These are phyloP conservation scores for Melanocharis versteri DNA, from an alignment of 2,113 vertebrate species.

Conservation along the genomic window DNA sequence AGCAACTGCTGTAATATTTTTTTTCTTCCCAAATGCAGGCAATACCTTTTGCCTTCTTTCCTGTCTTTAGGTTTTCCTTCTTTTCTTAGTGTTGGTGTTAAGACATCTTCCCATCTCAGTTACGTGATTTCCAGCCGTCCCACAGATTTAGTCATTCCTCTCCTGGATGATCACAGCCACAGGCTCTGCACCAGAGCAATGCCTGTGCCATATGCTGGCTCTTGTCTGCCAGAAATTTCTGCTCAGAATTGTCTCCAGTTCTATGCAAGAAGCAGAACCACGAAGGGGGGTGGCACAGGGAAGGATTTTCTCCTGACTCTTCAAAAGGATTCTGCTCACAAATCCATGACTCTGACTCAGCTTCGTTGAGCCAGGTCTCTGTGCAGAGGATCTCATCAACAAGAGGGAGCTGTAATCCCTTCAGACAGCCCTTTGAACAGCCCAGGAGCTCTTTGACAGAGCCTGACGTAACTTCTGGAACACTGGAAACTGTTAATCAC, in stretches of 20 bases:
- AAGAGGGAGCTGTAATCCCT: conserved; percentile 17
- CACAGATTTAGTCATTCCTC: background rate
- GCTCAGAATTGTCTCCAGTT: background rate
- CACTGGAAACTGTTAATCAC: background rate
- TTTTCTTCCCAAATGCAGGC: background rate
- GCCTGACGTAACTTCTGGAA: background rate
- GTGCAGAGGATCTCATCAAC: background rate
- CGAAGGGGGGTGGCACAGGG: accelerated
- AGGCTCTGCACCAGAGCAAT: background rate
- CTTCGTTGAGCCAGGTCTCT: background rate
- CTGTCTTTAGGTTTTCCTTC: background rate
- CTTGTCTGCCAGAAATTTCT: background rate
- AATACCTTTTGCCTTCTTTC: background rate
- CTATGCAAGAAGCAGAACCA: background rate
- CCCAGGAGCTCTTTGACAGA: conserved; percentile 1
- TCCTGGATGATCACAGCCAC: background rate
- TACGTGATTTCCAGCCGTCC: background rate
- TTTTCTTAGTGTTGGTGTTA: background rate
- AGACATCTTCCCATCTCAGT: background rate
- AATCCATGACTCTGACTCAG: background rate
- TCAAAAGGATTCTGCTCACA: background rate
- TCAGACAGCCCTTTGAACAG: conserved; percentile 34
- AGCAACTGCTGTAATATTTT: background rate
- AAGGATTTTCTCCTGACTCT: conserved; percentile 3
- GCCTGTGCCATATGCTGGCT: background rate